Evolutionary conservation across 2,113 vertebrate genomes (phyloP).

Genomic region (Heptranchias perlo): DNA sequence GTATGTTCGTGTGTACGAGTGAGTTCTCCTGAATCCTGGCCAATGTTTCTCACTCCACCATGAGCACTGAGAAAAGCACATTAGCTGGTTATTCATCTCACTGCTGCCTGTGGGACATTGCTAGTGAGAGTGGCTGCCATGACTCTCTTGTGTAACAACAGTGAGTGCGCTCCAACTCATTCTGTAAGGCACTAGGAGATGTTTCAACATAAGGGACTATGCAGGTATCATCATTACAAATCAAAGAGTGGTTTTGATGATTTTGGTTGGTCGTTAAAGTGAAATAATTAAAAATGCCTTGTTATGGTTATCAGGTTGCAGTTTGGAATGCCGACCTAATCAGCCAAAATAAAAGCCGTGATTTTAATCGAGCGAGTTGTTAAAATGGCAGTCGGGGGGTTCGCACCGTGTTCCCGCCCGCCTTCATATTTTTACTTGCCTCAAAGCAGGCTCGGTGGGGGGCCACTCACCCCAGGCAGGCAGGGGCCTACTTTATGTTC

Average conservation of each 20-base stretch:
- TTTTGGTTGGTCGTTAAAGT: not conserved
- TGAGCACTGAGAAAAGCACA: not conserved
- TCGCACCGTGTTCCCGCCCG: too few species aligned
- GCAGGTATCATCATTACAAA: not conserved
- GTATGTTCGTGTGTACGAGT: too few species aligned
- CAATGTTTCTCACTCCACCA: not conserved
- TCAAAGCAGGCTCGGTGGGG: too few species aligned
- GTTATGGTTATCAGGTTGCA: not conserved
- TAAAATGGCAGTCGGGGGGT: too few species aligned
- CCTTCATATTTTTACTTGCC: too few species aligned
- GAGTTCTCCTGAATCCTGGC: not conserved
- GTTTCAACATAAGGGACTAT: not conserved
- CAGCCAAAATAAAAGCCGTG: too few species aligned
- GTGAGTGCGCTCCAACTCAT: not conserved
- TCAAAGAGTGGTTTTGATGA: not conserved
- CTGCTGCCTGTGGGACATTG: not conserved
- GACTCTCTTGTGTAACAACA: not conserved
- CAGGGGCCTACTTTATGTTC: too few species aligned
- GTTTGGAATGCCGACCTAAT: too few species aligned
- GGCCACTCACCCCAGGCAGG: too few species aligned
- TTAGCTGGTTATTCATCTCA: not conserved
- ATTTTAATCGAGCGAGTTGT: too few species aligned
- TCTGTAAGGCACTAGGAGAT: not conserved
- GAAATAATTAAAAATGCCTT: not conserved
- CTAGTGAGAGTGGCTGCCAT: too few species aligned